Conservation (phyloP, 2,113 vertebrate genomes). For the Prinia subflava region DNA sequence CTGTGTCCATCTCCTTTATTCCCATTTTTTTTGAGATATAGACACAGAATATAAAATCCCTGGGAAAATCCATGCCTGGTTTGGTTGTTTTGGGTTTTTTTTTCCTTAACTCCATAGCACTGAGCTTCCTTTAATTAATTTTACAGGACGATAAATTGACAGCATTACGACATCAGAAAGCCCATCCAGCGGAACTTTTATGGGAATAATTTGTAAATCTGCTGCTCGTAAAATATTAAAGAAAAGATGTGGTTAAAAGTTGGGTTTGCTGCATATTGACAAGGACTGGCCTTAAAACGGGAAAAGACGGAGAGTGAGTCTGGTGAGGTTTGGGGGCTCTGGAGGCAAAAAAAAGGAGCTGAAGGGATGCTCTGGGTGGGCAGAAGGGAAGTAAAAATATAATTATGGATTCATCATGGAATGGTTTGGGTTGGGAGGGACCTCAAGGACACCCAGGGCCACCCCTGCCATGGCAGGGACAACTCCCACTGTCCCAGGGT, state of each 20-base stretch:
- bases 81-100: not conserved
- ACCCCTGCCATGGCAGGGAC: not conserved
- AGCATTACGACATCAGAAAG: not conserved
- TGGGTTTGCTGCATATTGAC: not conserved
- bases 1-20: not conserved
- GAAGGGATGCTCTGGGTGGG: not conserved
- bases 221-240: not conserved
- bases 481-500: accelerated
- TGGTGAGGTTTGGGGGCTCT: not conserved
- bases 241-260: not conserved
- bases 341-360: not conserved
- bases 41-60: not conserved
- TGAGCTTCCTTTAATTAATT: not conserved
- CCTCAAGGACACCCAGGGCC: accelerated
- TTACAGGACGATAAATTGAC: not conserved
- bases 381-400: not conserved
- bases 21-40: not conserved
- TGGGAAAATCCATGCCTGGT: not conserved
- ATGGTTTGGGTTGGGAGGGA: not conserved
- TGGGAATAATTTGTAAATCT: not conserved
- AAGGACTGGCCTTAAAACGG: not conserved
- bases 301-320: not conserved
- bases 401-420: not conserved
- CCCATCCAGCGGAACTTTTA: not conserved
- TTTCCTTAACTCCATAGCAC: not conserved